These are phyloP conservation scores for Helostoma temminkii DNA, from an alignment of 2,797 vertebrate genomes.

Conservation along the genomic window DNA sequence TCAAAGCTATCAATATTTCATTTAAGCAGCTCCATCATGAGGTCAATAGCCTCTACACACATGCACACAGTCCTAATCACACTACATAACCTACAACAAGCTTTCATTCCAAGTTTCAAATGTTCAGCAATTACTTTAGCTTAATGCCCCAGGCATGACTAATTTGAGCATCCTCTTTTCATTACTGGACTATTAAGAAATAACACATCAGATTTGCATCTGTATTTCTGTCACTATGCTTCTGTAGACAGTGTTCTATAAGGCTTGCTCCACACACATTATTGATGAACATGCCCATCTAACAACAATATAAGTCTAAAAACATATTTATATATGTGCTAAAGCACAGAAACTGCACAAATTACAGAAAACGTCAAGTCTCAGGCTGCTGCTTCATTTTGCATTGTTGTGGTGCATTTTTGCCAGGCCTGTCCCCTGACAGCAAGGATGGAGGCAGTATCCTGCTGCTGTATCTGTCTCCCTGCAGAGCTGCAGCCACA, in stretches of 20 bases:
- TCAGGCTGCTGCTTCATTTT: constrained; percentile 18
- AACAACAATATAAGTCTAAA: background rate
- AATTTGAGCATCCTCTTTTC: constrained; percentile 41
- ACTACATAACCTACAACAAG: constrained; percentile 54
- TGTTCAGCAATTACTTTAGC: constrained; percentile 44
- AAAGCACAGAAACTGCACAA: background rate
- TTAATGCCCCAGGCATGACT: constrained; percentile 47
- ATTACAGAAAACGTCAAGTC: constrained; percentile 6
- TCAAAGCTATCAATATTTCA: constrained; percentile 65
- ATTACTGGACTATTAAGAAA: constrained; percentile 38
- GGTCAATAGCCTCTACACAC: constrained; percentile 42
- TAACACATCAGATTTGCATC: constrained; percentile 19
- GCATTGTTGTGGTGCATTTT: constrained; percentile 22
- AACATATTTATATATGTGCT: background rate
- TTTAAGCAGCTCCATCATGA: constrained; percentile 57
- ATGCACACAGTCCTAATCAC: constrained; percentile 15
- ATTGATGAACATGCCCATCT: background rate
- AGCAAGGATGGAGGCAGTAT: constrained; percentile 37
- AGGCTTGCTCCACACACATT: background rate
- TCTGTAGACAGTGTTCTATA: constrained; percentile 14
- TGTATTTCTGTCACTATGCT: constrained; percentile 14
- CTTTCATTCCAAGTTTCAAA: constrained; percentile 32
- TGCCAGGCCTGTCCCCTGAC: background rate
- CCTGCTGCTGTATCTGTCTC: constrained; percentile 41
- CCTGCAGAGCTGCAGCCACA: constrained; percentile 47